Evolutionary conservation across 1,140 invertebrate species (phyloP), one percentile per base, ranked within the genome.

Genomic region (Pinna nobilis): DNA sequence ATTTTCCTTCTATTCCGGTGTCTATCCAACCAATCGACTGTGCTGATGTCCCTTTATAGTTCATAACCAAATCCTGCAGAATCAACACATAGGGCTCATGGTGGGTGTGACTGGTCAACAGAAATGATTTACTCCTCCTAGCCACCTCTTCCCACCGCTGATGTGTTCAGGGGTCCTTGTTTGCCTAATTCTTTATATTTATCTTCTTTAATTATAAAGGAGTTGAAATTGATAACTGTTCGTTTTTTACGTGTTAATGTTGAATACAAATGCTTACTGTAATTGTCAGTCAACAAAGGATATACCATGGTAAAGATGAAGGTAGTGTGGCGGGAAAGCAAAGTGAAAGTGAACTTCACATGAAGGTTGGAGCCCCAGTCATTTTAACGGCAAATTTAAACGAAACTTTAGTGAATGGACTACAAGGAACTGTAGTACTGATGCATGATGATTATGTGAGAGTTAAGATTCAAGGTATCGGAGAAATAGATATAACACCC

Each of bases 1-100:
- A 5, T 25, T 65, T 7, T 49, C 23, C 70, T 53, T 64, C 69
- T 20, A 53, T 60, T 1, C 69, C 69, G 4, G 69, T 71, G 44
- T 71, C 60, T 18, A 72, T 35, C 37, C 61, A 72, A 11, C 70
- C 70, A 13, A 72, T 33, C 13, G 65, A 30, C 13, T 55, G 37
- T 5, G 57, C 37, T 57, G 57, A 33, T 20, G 50, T 57, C 9
- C 70, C 70, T n/a, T 72, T 72, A 6, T 13, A 23, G 39, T 71
- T 71, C 11, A 71, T 39, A 0, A 64, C 59, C 1, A 71, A 15
- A 33, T 55, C 69, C 15, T 71, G 59, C 30, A 65, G 70, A 7
- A 72, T n/a, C n/a, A n/a, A n/a, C n/a, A n/a, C n/a, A n/a, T n/a
- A n/a, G n/a, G n/a, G n/a, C n/a, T n/a, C n/a, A n/a, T n/a, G n/a